Evolutionary conservation across 2,113 vertebrate genomes (phyloP).

Genomic region (Phaetusa simplex): DNA sequence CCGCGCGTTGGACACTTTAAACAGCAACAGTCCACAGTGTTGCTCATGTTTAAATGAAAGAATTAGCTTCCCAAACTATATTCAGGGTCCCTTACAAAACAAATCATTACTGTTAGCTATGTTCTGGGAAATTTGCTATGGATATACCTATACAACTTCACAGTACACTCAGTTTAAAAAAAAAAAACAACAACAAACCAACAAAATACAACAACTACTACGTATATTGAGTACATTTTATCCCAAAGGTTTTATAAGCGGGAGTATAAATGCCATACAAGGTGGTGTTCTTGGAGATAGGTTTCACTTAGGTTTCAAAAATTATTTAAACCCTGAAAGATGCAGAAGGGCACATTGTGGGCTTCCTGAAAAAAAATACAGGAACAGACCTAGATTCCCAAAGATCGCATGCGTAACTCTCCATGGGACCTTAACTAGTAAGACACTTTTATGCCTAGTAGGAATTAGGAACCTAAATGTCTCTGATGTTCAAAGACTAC

Average conservation of each 20-base stretch:
- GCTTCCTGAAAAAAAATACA: neutral
- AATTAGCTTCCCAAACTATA: neutral
- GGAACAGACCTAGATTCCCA: neutral
- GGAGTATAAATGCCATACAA: neutral
- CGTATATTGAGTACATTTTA: neutral
- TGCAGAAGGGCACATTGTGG: neutral
- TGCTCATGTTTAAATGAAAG: neutral
- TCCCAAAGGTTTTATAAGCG: neutral
- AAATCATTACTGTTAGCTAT: neutral
- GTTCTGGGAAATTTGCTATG: neutral
- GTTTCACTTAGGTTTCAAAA: neutral
- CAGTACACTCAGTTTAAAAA: neutral
- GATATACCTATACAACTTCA: neutral
- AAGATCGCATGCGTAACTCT: fast-evolving
- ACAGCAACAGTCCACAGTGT: neutral
- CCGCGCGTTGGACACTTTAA: neutral
- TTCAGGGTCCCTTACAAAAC: neutral
- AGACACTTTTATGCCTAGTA: neutral
- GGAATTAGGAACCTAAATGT: neutral
- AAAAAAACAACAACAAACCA: neutral
- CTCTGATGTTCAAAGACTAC: neutral
- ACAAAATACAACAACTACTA: neutral
- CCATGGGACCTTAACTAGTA: neutral
- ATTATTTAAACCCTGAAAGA: neutral
- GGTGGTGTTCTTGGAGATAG: neutral